Evolutionary conservation across 2,797 vertebrate genomes (phyloP).

Genomic region (Cossypha caffra): DNA sequence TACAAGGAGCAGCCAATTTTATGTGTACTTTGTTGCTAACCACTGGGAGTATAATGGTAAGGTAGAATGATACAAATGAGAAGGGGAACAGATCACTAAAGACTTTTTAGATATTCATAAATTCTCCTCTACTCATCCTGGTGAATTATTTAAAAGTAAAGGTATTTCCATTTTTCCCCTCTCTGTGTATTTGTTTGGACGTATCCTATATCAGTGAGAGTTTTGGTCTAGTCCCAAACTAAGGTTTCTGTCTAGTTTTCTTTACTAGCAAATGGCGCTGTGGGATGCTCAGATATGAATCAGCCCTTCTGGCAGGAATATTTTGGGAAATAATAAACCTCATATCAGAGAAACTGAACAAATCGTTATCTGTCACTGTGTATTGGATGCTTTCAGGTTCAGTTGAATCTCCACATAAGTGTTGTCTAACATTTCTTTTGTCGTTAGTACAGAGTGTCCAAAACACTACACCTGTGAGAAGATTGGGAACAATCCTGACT

Average conservation of each 20-base stretch:
- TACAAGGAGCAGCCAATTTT: background rate
- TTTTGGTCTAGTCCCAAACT: background rate
- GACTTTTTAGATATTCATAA: background rate
- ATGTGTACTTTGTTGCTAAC: background rate
- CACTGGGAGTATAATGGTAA: background rate
- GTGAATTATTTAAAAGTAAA: background rate
- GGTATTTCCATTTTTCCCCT: accelerated
- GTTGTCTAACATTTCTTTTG: background rate
- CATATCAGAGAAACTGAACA: background rate
- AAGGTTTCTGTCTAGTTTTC: background rate
- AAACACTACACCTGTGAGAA: slow-evolving; percentile 79
- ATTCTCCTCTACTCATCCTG: background rate
- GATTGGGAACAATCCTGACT: slow-evolving; percentile 85
- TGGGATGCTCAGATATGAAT: background rate
- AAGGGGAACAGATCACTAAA: background rate
- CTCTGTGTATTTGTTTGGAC: background rate
- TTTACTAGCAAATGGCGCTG: background rate
- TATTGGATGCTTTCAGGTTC: background rate
- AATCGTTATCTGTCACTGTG: background rate
- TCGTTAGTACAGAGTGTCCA: slow-evolving; percentile 72
- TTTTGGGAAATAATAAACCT: background rate
- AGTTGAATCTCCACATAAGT: background rate
- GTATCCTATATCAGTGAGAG: background rate
- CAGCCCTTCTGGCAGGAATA: background rate
- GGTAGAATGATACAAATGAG: background rate